Evolutionary conservation across 2,797 vertebrate species (phyloP), one percentile per base, ranked within the genome.

Genomic region (Cyprinella venusta): DNA sequence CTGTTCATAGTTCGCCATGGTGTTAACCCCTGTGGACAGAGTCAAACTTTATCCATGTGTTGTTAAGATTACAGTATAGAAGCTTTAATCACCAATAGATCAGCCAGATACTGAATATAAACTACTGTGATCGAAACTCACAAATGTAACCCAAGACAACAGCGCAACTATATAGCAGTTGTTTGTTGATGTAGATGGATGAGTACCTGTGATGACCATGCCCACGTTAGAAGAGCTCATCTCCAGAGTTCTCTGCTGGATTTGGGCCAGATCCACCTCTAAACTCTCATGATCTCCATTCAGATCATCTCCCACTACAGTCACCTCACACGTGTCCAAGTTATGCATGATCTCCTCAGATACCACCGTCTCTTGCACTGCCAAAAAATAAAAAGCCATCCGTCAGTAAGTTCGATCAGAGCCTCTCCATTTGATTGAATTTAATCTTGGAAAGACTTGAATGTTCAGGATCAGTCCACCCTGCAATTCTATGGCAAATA

Each of bases 341-440:
- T 99, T 98, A 70, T 99, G 98, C 96, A 99, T 97, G 82, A 99
- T 98, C 94, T 99, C 98, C 86, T 99, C 98, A 0, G 98, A 99
- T 72, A 99, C 97, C 89, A 99, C 93, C 0, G 97, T 97, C 86
- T 99, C 98, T 97, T 99, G 98, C 30, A 98, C 98, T 99, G 90
- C 21, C 48, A 74, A 67, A 83, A 83, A 76, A 68, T 13, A 13
- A 80, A 16, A 54, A 84, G 82, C 3, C 54, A 63, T 63, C 36
- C 1, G 6, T 65, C 26, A 78, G 36, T 33, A 54, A 50, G 12
- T 63, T 19, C 45, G 18, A 63, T 26, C 76, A 36, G 40, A 64
- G 12, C 18, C 10, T 64, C 30, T 52, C 7, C 4, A 21, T 67
- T n/a, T 79, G 63, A 79, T 79, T 79, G 5, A 24, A 38, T 16